phyloP scores from a whole-genome alignment of 2,888 invertebrate genomes.

The Polia nebulosa region DNA sequence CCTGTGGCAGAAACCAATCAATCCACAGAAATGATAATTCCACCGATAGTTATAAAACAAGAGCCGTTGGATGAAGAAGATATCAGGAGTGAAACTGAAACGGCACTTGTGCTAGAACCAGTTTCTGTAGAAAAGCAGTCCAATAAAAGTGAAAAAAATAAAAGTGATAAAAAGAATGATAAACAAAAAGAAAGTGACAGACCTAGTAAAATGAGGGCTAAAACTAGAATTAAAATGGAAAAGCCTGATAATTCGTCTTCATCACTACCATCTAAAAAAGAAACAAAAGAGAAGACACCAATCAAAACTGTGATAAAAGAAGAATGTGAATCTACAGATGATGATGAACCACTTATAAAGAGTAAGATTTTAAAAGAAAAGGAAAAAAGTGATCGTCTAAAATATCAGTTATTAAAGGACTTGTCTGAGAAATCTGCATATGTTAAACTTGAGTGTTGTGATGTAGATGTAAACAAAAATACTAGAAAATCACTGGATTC shows the following conservation, averaged over 20 bases:
- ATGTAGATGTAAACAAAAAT: constrained; percentile 85
- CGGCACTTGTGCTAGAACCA: constrained; percentile 34
- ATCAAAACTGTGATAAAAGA: constrained; percentile 79
- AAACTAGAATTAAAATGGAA: constrained; percentile 73
- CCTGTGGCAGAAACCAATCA: constrained; percentile 21
- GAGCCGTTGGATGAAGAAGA: constrained; percentile 85
- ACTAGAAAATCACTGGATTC: constrained; percentile 83
- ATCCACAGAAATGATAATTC: constrained; percentile 21
- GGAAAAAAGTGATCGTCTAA: constrained; percentile 80
- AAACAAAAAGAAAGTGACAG: constrained; percentile 73
- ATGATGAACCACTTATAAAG: constrained; percentile 79
- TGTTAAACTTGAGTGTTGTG: constrained; percentile 88
- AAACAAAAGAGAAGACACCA: constrained; percentile 70
- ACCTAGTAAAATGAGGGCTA: constrained; percentile 72
- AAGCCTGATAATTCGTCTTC: constrained; percentile 66
- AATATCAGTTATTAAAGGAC: constrained; percentile 85
- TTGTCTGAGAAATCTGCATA: constrained; percentile 88
- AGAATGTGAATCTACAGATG: constrained; percentile 85
- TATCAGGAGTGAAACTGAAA: constrained; percentile 60
- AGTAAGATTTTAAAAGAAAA: constrained; percentile 86
- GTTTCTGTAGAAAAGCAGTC: constrained; percentile 54
- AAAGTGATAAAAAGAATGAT: constrained; percentile 72
- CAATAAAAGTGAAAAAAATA: constrained; percentile 70
- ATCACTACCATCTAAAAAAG: constrained; percentile 69
- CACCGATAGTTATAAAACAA: constrained; percentile 74